A percentile compares a stretch with the other conserved stretches of the same genome.
phyloP scores from a whole-genome alignment of 2,113 vertebrate species.

The Nycticryphes semicollaris region DNA sequence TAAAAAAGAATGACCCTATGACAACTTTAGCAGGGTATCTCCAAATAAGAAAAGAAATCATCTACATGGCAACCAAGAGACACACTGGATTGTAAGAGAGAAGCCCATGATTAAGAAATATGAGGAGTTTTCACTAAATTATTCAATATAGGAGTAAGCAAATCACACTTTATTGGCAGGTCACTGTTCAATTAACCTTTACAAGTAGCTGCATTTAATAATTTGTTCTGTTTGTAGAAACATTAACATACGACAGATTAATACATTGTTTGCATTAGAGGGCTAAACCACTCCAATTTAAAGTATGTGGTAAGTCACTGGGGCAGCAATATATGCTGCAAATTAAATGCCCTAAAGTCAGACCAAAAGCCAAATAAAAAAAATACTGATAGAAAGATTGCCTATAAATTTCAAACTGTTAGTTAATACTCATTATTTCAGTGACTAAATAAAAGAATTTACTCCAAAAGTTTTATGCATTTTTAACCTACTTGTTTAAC shows the following conservation, averaged over 20 bases:
- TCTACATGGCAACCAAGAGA: neutral
- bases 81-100: neutral
- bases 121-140: neutral
- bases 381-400: neutral
- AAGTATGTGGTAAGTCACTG: neutral
- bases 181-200: neutral
- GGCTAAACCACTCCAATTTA: neutral
- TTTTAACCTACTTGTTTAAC: neutral
- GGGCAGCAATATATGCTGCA: neutral
- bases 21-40: neutral
- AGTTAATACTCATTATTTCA: neutral
- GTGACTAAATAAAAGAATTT: neutral
- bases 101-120: neutral
- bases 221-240: neutral
- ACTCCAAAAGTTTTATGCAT: neutral
- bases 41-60: neutral
- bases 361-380: neutral
- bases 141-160: neutral
- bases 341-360: neutral
- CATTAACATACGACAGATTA: neutral
- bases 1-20: neutral
- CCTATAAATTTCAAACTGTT: neutral
- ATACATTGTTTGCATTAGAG: neutral
- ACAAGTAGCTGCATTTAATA: neutral
- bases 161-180: constrained; percentile 15